Evolutionary conservation across 2,797 vertebrate genomes (phyloP).

Genomic region (Coccyzus lansbergi): DNA sequence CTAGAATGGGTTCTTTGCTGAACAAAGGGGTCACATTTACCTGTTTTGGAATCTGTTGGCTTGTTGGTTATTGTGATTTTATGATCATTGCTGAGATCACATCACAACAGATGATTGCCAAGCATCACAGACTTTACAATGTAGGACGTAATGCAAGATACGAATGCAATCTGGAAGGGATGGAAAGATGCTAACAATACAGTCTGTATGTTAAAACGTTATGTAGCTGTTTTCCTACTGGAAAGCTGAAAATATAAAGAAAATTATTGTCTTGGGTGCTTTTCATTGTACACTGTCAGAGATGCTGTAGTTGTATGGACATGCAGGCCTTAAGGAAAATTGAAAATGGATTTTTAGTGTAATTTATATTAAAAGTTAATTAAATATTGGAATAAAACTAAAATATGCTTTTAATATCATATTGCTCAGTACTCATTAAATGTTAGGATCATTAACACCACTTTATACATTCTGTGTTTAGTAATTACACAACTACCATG

Average conservation of each 20-base stretch:
- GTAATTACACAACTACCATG: not conserved
- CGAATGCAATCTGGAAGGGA: not conserved
- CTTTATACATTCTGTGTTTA: not conserved
- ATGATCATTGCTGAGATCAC: not conserved
- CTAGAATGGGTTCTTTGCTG: not conserved
- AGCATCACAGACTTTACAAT: not conserved
- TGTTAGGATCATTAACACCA: not conserved
- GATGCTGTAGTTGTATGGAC: not conserved
- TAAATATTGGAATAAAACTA: not conserved
- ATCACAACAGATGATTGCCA: not conserved
- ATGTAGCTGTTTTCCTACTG: not conserved
- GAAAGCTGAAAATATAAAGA: not conserved
- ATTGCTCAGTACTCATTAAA: not conserved
- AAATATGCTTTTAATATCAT: not conserved
- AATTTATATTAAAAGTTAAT: not conserved
- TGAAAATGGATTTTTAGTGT: not conserved
- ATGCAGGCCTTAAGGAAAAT: not conserved
- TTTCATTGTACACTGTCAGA: not conserved
- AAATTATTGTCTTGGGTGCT: not conserved
- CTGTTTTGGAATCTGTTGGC: not conserved
- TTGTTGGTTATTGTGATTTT: not conserved
- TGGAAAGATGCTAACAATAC: not conserved
- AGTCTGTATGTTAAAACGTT: not conserved
- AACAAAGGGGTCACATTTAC: not conserved
- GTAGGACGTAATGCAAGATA: not conserved